Base-by-base conservation (phyloP, 37 sponge, comb jelly and placozoan species). In the Theonella swinhoei region DNA sequence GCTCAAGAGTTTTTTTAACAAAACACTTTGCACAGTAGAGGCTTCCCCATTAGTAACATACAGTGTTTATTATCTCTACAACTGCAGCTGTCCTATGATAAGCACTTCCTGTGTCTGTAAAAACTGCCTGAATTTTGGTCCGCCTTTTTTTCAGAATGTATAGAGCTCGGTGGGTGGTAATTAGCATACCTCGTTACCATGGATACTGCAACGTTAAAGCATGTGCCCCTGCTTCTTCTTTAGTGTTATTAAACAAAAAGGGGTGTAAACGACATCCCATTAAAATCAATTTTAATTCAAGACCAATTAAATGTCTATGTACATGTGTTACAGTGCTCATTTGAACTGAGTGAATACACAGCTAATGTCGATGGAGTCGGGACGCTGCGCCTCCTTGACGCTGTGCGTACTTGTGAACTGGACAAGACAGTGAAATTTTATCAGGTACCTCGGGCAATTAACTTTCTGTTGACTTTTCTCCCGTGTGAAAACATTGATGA, bases 341-440 rank as follows among this genome's bases (percentile, higher is more conserved):
- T 96, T 90, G 96, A 96, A 37, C 47, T 96, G 33, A 90, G 91
- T 84, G 96, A 96, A 72, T 96, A 92, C 85, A 96, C 96, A 5
- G 96, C 96, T 34, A 88, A 96, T 81, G 96, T 96, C 8, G 88
- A 90, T 79, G 96, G 93, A 25, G 70, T 96, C 29, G 96, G 96
- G 5, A 96, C 96, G 19, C 89, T 96, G 26, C 37, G 96, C 31
- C 77, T 96, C 60, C 66, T 96, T 72, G 96, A 96, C 64, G 93
- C 93, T 20, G 88, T 96, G 23, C 63, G 96, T 40, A 92, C 93
- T 0, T 92, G 93, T 84, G 90, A 86, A 0, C 54, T 96, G 32
- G 84, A 85, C 60, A 83, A 83, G 19, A 17, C 63, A 0, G 86
- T 92, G 40, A 85, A 83, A 24, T 92, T 95, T 36, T 95, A 95